Evolutionary conservation across 2,113 vertebrate genomes (phyloP).

Genomic region (Micromys minutus): DNA sequence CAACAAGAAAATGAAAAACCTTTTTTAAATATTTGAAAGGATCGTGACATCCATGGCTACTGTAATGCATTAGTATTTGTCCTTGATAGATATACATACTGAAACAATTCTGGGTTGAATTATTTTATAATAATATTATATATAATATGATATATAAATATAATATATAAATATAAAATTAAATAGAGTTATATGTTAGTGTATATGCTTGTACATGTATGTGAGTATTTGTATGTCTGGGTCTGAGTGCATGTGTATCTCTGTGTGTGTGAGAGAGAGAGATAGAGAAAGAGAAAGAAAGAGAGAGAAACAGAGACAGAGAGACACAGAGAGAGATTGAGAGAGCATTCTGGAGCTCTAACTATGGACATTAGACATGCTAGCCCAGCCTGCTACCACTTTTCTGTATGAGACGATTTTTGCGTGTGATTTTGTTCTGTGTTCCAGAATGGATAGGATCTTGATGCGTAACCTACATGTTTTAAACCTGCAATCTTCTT

Average conservation of each 20-base stretch:
- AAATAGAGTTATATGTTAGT: background rate
- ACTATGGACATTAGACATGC: background rate
- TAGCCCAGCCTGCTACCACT: background rate
- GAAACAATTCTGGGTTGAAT: background rate
- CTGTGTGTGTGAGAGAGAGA: too few relatives aligned
- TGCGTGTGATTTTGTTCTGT: background rate
- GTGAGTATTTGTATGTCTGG: too few relatives aligned
- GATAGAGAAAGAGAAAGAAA: too few relatives aligned
- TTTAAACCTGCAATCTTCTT: background rate
- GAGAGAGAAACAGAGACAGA: too few relatives aligned
- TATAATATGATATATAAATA: too few relatives aligned
- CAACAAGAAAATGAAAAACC: background rate
- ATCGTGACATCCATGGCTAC: background rate
- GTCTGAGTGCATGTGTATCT: too few relatives aligned
- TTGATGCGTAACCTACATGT: background rate
- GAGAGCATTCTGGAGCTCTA: background rate
- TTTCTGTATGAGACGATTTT: background rate
- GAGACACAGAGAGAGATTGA: too few relatives aligned
- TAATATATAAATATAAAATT: too few relatives aligned
- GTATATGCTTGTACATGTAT: too few relatives aligned
- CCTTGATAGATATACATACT: background rate
- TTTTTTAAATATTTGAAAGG: background rate
- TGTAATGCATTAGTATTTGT: background rate
- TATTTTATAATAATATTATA: too few relatives aligned
- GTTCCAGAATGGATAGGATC: background rate